Percentiles rank a stretch among this genome's conserved stretches.
Conservation (phyloP, 1,140 invertebrate genomes). For the Caerostris darwini region DNA sequence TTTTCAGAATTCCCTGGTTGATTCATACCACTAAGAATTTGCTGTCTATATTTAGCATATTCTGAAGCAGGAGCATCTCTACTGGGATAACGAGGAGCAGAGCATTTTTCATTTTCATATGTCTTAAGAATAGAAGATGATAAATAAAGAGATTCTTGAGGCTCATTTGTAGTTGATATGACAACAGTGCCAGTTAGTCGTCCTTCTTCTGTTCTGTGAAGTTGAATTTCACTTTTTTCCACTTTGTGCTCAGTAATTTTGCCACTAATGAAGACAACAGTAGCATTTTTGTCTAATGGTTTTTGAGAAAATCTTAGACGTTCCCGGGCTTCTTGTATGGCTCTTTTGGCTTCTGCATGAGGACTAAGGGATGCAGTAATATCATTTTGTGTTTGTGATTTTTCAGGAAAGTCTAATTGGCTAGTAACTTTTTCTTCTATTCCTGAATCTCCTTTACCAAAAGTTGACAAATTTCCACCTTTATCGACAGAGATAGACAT, state of each 20-base stretch:
- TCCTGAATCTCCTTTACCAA: constrained; percentile 71
- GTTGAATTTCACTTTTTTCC: constrained; percentile 76
- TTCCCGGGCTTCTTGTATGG: constrained; percentile 77
- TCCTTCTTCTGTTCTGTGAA: constrained; percentile 74
- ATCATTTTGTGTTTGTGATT: constrained; percentile 21
- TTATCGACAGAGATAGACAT: constrained; percentile 71
- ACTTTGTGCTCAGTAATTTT: constrained; percentile 76
- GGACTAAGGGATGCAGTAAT: constrained; percentile 59
- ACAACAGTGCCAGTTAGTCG: constrained; percentile 74
- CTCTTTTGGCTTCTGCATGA: constrained; percentile 78
- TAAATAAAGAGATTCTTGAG: constrained; percentile 70
- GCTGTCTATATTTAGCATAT: constrained; percentile 74
- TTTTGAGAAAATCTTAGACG: constrained; percentile 73
- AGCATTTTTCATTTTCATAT: constrained; percentile 67
- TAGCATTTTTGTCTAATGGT: constrained; percentile 74
- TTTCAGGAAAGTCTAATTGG: background rate
- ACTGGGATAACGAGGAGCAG: constrained; percentile 69
- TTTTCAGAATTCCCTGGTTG: constrained; percentile 3
- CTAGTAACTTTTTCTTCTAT: constrained; percentile 42
- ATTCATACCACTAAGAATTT: constrained; percentile 71
- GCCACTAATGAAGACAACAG: constrained; percentile 75
- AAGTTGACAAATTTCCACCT: constrained; percentile 70
- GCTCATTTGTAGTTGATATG: constrained; percentile 77
- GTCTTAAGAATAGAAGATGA: constrained; percentile 71
- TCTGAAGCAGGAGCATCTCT: constrained; percentile 76